A percentile compares a stretch with the other conserved stretches of the same genome.
These are phyloP conservation scores for Zygaena filipendulae DNA, from an alignment of 2,888 invertebrate species.

Conservation along the genomic window DNA sequence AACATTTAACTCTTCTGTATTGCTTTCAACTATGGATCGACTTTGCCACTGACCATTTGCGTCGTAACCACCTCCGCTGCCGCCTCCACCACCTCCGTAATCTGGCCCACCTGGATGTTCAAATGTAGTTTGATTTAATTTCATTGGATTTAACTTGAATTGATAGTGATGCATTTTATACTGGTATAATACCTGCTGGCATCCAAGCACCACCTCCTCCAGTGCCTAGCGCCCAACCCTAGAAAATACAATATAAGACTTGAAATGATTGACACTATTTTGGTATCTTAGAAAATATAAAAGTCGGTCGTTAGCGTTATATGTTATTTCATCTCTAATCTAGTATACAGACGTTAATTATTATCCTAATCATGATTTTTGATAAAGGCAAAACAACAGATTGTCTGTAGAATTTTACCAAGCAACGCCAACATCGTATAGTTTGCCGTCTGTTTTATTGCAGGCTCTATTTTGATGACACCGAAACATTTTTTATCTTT, in stretches of 20 bases:
- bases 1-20: slow-evolving; percentile 20
- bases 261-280: too few species aligned
- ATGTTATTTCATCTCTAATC: too few species aligned
- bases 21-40: slow-evolving; percentile 36
- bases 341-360: too few species aligned
- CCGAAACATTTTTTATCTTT: too few species aligned
- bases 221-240: slow-evolving; percentile 57
- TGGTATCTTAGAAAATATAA: too few species aligned
- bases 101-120: slow-evolving; percentile 45
- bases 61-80: slow-evolving; percentile 40
- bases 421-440: too few species aligned
- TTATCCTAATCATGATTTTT: too few species aligned
- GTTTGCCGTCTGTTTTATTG: too few species aligned
- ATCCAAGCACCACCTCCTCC: slow-evolving; percentile 59
- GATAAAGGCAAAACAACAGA: too few species aligned
- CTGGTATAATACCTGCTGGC: slow-evolving; percentile 55
- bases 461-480: too few species aligned
- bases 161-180: slow-evolving; percentile 24
- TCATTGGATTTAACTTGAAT: slow-evolving; percentile 1
- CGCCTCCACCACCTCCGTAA: slow-evolving; percentile 39
- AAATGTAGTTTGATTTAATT: slow-evolving; percentile 16
- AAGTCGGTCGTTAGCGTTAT: too few species aligned
- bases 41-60: slow-evolving; percentile 61
- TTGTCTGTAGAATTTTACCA: too few species aligned
- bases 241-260: slow-evolving; percentile 18